Percentiles rank a stretch among this genome's conserved stretches.
phyloP scores from a whole-genome alignment of 2,888 invertebrate genomes.

The Margaritifera margaritifera region DNA sequence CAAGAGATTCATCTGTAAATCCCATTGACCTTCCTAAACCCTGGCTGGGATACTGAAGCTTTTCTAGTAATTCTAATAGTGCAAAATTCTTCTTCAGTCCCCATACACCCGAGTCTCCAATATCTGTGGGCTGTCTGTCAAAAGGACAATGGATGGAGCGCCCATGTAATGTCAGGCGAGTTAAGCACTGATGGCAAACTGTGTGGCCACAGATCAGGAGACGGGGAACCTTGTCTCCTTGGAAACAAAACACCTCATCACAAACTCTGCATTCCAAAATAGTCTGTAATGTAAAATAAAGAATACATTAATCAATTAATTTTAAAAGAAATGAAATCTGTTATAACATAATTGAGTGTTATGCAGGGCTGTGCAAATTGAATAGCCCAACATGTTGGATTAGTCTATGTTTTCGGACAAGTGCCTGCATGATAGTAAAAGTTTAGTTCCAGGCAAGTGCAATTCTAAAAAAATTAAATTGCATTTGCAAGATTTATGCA shows the following conservation, averaged over 20 bases:
- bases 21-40: slow-evolving; percentile 33
- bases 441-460: no score
- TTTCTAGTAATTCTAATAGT: slow-evolving; percentile 76
- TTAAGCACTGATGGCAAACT: slow-evolving; percentile 77
- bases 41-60: slow-evolving; percentile 71
- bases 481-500: no score
- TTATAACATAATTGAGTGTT: no score
- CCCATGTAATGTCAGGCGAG: slow-evolving; percentile 73
- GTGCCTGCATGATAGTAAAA: no score
- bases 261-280: slow-evolving; percentile 76
- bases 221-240: slow-evolving; percentile 77
- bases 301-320: neutral
- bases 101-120: slow-evolving; percentile 68
- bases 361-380: no score
- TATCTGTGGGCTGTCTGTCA: slow-evolving; percentile 76
- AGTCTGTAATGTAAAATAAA: slow-evolving; percentile 40
- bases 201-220: slow-evolving; percentile 74
- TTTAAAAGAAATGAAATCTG: no score
- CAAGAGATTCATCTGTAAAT: slow-evolving; percentile 52
- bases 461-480: no score
- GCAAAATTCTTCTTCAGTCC: slow-evolving; percentile 77
- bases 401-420: no score
- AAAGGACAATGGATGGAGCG: slow-evolving; percentile 76
- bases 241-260: slow-evolving; percentile 76
- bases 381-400: no score